phyloP scores from a whole-genome alignment of 1,140 invertebrate genomes.

The Atopsyche davidsoni region DNA sequence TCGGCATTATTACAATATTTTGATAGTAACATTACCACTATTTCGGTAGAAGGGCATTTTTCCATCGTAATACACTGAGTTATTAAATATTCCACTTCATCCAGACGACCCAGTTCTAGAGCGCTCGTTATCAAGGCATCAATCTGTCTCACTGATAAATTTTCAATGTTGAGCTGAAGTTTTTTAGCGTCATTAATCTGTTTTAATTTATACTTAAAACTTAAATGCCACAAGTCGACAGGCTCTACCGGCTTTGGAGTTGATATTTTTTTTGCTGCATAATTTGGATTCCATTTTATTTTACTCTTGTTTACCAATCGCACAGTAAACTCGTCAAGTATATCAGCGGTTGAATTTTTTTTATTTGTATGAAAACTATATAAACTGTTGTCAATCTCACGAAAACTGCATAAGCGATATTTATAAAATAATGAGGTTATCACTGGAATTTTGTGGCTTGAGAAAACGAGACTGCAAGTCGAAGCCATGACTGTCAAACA shows the following conservation, averaged over 20 bases:
- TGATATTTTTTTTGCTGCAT: constrained; percentile 1
- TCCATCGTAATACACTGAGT: constrained; percentile 14
- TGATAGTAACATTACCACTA: constrained; percentile 9
- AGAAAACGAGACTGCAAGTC: too few relatives aligned
- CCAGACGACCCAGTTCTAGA: not conserved
- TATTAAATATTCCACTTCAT: constrained; percentile 17
- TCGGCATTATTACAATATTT: constrained; percentile 13
- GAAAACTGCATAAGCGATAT: constrained; percentile 12
- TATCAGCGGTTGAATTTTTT: constrained; percentile 15
- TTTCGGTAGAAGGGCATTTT: constrained; percentile 4
- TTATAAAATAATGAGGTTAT: constrained; percentile 13
- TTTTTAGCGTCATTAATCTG: constrained; percentile 6
- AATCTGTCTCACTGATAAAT: constrained; percentile 2
- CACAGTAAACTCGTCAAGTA: constrained; percentile 21
- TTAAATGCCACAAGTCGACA: constrained; percentile 6
- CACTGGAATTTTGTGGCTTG: not conserved
- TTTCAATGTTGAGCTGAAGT: constrained; percentile 5
- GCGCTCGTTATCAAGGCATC: constrained; percentile 9
- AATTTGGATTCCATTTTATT: constrained; percentile 12
- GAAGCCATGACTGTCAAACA: too few relatives aligned
- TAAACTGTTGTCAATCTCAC: constrained; percentile 4
- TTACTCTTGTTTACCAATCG: constrained; percentile 14
- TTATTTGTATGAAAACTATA: constrained; percentile 7
- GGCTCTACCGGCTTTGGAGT: not conserved
- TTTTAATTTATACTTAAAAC: constrained; percentile 13